Evolutionary conservation across 2,797 vertebrate genomes (phyloP), one percentile per base, ranked within the genome.

Genomic region (Tadarida brasiliensis): DNA sequence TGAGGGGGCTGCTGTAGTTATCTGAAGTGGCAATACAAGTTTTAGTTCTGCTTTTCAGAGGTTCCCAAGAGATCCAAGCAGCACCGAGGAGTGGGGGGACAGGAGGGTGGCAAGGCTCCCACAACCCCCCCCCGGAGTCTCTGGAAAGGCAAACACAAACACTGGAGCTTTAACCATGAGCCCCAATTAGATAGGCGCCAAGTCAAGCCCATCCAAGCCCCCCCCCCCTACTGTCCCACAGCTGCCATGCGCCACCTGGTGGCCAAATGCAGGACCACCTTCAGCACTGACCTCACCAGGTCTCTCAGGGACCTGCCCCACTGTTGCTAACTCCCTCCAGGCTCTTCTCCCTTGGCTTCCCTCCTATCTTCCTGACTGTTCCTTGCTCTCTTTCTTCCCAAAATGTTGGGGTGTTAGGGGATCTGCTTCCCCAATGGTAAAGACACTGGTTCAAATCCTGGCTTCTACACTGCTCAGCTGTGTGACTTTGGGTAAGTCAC

Each of bases 181-280:
- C 44, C 6, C 7, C 2, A 14, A 26, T 77, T 39, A 28, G 39
- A 20, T 1, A 5, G 33, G 47, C 14, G 0, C 44, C 4, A 3
- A 11, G 30, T 30, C 22, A 0, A 11, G 9, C 56, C 61, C 4
- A 1, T 1, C 59, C 6, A 28, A 16, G 14, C 71, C 71, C 5
- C n/a, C 0, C 47, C 39, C 76, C 78, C 35, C 59, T 1, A 16
- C 0, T 19, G 19, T 26, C 67, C 51, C 0, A 76, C n/a, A 14
- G 78, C 94, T 5, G 2, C 80, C 63, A 3, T 0, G 82, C 94
- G 83, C 96, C 97, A 63, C 94, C 97, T 87, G 16, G 89, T 76
- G 97, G 59, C 59, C 63, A 33, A 8, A 16, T 30, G 51, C 9
- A 57, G 74, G 57, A 16, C 47, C 22, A 8, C 44, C 63, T 17